Evolutionary conservation across 2,797 vertebrate genomes (phyloP), one percentile per base, ranked within the genome.

Genomic region (Molossus alvarezi): DNA sequence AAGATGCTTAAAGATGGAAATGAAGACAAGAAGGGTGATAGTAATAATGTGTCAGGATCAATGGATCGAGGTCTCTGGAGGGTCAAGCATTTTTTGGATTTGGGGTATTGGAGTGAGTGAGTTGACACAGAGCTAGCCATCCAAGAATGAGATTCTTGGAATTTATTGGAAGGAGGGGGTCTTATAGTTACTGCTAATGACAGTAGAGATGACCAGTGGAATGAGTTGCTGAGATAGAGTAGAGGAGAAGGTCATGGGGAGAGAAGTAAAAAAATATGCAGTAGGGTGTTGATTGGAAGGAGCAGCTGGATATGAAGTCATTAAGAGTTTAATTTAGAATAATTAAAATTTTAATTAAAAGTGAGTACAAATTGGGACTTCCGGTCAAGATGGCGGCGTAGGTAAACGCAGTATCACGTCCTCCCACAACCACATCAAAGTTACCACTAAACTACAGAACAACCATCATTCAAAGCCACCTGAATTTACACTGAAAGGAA

Each of bases 261-360:
- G n/a, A 67, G 25, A 93, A 84, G 25, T 65, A 14, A 69, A 67
- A 83, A 55, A 87, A 58, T 51, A 65, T 45, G 37, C 82, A n/a
- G 21, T 84, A 58, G 45, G 17, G 4, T 92, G 33, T 86, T 90
- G 27, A 51, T 88, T 91, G 21, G 57, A 91, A 88, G 41, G 27
- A 84, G 87, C 48, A 60, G 83, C 60, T 88, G 29, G 41, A 25
- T 82, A 88, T 90, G 60, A 92, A 94, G 88, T 96, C 62, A 87
- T 57, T 82, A 71, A 84, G 48, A 76, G 53, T 62, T 67, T 91
- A 90, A 65, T 72, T 77, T 90, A 90, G 91, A 92, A 77, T 76
- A 76, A 51, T 72, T 91, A 9, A 87, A 76, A 67, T 58, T 23
- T 57, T 75, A 79, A 67, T 60, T 55, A 55, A 64, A 73, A 93